Evolutionary conservation across 2,113 vertebrate genomes (phyloP).

Genomic region (Syngnathus floridae): DNA sequence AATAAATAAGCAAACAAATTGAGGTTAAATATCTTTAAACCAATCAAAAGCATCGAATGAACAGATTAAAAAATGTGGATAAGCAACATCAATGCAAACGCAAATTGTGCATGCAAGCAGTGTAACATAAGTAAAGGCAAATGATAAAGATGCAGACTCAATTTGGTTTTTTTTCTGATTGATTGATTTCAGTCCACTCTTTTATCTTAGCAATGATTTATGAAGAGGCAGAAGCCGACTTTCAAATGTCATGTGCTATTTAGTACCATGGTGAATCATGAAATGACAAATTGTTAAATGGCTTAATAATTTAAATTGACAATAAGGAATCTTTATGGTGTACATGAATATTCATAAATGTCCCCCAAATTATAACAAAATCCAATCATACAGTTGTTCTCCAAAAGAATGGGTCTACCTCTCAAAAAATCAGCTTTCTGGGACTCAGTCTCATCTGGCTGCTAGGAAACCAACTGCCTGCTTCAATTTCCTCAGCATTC

Average conservation of each 20-base stretch:
- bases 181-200: constrained; percentile 6
- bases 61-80: constrained; percentile 36
- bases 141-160: constrained; percentile 32
- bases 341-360: constrained; percentile 8
- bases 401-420: constrained; percentile 32
- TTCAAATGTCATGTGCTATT: constrained; percentile 27
- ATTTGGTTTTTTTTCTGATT: neutral
- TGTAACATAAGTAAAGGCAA: constrained; percentile 18
- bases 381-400: constrained; percentile 13
- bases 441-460: constrained; percentile 38
- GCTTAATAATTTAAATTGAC: constrained; percentile 23
- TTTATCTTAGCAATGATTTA: constrained; percentile 2
- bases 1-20: constrained; percentile 53
- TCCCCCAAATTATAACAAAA: neutral
- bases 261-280: constrained; percentile 11
- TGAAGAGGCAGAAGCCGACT: neutral
- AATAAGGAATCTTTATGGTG: neutral
- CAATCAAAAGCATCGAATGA: constrained; percentile 27
- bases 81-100: constrained; percentile 43
- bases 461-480: constrained; percentile 53
- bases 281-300: constrained; percentile 8
- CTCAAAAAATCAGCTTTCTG: constrained; percentile 20
- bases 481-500: constrained; percentile 54
- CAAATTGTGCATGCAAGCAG: constrained; percentile 35
- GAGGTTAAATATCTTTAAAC: constrained; percentile 32